Base-by-base conservation (phyloP, 1,140 invertebrate species). In the Orchestia grillus region DNA sequence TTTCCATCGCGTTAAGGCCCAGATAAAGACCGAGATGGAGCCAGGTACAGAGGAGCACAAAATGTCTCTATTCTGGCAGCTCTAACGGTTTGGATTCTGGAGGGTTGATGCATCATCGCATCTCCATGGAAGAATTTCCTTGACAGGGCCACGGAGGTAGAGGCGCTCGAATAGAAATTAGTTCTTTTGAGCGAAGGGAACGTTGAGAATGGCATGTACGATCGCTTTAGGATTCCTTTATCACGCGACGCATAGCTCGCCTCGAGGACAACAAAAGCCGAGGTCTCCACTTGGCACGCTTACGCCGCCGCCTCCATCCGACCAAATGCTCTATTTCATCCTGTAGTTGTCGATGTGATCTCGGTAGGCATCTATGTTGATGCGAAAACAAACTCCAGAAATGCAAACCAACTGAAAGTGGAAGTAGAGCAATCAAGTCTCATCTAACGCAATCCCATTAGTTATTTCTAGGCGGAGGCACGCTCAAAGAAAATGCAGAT, bases 151-250 rank as follows among this genome's bases (percentile, higher is more conserved):
- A 8, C 44, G 92, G 40, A 94, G 92, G 92, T n/a, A 40, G 36
- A 94, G 92, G 44, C 92, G 43, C 44, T 94, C 44, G 43, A 94
- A 94, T 94, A 94, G 92, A 94, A 94, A 94, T 94, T 94, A 94
- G 92, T 94, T 47, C 92, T 47, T 94, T 94, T 94, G 92, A 94
- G 44, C 19, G 92, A 94, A 40, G 44, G 92, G 92, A 90, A 90
- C 88, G 88, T 44, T 90, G 92, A 94, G 92, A 94, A 94, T 45
- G 92, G 92, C 92, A 94, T 94, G 92, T 47, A 47, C 43, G 44
- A 94, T 47, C 44, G 92, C 92, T 45, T 45, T 94, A 94, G 92
- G 47, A 94, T 94, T 94, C 92, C 19, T 90, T 94, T 94, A 94
- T 94, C 47, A 94, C 44, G 43, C 23, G 40, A 44, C 43, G 44